A percentile compares a stretch with the other conserved stretches of the same genome.
phyloP scores from a whole-genome alignment of 2,113 vertebrate species.

The Chroicocephalus ridibundus region DNA sequence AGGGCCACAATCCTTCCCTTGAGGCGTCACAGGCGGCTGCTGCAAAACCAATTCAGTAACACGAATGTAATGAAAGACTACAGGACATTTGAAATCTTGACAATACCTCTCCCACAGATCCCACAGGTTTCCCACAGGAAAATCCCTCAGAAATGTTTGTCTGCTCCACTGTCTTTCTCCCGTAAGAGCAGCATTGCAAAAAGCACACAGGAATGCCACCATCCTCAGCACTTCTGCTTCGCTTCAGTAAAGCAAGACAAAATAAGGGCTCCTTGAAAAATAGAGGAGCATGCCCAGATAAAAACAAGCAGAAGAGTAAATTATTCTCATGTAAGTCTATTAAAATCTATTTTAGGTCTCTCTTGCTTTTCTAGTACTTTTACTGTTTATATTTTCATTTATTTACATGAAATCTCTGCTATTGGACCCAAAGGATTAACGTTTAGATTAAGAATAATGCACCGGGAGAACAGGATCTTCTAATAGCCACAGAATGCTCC shows the following conservation, averaged over 20 bases:
- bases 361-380: neutral
- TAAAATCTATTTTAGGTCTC: neutral
- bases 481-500: neutral
- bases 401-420: neutral
- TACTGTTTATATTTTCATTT: neutral
- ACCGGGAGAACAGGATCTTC: neutral
- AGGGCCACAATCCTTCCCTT: neutral
- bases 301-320: neutral
- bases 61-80: neutral
- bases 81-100: neutral
- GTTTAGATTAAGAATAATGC: neutral
- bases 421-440: neutral
- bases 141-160: neutral
- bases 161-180: neutral
- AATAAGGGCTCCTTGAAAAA: neutral
- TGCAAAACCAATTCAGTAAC: neutral
- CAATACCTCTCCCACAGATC: neutral
- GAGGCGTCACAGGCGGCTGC: neutral
- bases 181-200: neutral
- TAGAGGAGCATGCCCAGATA: neutral
- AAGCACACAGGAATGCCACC: neutral
- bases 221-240: neutral
- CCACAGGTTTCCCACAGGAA: neutral
- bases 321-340: neutral
- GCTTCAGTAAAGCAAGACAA: neutral